A percentile compares a stretch with the other conserved stretches of the same genome.
phyloP scores from a whole-genome alignment of 1,140 invertebrate species.

The Drosophila melanica region DNA sequence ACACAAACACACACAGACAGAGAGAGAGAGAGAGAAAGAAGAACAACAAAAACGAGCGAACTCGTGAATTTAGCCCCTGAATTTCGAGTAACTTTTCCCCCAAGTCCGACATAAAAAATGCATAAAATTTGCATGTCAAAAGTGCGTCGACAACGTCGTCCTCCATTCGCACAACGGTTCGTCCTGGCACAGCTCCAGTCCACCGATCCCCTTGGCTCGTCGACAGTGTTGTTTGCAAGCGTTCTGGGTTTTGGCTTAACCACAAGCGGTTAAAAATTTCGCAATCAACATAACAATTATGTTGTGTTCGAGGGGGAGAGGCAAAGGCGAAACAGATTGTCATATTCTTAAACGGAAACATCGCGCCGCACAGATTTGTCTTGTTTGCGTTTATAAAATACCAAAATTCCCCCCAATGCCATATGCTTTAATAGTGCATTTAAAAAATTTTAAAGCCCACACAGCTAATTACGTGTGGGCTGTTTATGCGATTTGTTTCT shows the following conservation, averaged over 20 bases:
- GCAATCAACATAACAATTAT: slow-evolving; percentile 82
- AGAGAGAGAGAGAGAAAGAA: too few relatives aligned
- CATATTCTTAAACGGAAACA: slow-evolving; percentile 44
- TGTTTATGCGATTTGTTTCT: slow-evolving; percentile 42
- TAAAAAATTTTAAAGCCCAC: slow-evolving; percentile 61
- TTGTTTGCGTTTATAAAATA: slow-evolving; percentile 42
- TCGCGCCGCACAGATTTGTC: slow-evolving; percentile 40
- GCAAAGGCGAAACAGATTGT: slow-evolving; percentile 30
- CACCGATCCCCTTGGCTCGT: slow-evolving; percentile 16
- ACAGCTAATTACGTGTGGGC: slow-evolving; percentile 68
- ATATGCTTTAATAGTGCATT: slow-evolving; percentile 57
- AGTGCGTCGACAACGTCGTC: slow-evolving; percentile 66
- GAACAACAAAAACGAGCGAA: slow-evolving; percentile 11
- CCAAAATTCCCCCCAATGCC: slow-evolving; percentile 11
- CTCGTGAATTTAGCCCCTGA: slow-evolving; percentile 35
- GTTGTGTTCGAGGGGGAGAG: slow-evolving; percentile 6
- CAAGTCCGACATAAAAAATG: slow-evolving; percentile 57
- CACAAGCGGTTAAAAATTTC: slow-evolving; percentile 65
- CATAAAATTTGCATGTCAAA: slow-evolving; percentile 82
- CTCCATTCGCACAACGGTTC: slow-evolving; percentile 24
- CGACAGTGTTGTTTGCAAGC: slow-evolving; percentile 48
- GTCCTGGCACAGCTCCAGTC: background rate
- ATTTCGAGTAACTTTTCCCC: slow-evolving; percentile 32
- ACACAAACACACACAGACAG: slow-evolving; percentile 1
- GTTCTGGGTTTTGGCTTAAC: slow-evolving; percentile 53